These are phyloP conservation scores for Pandemis cinnamomeana DNA, from an alignment of 2,888 invertebrate species.

Conservation along the genomic window DNA sequence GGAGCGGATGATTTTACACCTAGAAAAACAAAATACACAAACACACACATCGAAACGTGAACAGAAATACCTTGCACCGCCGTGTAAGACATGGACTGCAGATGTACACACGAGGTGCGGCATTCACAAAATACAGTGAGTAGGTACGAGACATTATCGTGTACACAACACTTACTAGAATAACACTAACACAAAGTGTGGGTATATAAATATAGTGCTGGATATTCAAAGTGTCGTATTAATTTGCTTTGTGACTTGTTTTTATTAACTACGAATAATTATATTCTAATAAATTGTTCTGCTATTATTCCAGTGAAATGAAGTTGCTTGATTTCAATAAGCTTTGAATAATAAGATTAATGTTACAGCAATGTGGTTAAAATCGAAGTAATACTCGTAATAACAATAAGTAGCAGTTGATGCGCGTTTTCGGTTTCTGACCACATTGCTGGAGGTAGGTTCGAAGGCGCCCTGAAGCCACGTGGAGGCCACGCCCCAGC, in stretches of 20 bases:
- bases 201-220: conserved; percentile 25
- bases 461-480: conserved; percentile 73
- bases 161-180: conserved; percentile 19
- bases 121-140: conserved; percentile 19
- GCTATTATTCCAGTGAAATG: background rate
- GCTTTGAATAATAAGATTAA: conserved; percentile 1
- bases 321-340: background rate
- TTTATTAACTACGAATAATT: conserved; percentile 21
- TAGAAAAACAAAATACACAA: conserved; percentile 80
- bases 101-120: conserved; percentile 24
- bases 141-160: conserved; percentile 13
- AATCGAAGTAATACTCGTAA: conserved; percentile 17
- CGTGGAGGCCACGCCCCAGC: conserved; percentile 48
- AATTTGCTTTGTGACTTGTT: conserved; percentile 34
- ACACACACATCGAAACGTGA: conserved; percentile 73
- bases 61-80: conserved; percentile 67
- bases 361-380: conserved; percentile 5
- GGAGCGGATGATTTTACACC: conserved; percentile 84
- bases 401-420: background rate
- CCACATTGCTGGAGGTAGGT: conserved; percentile 60
- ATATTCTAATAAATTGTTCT: conserved; percentile 9
- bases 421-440: conserved; percentile 36
- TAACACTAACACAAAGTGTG: conserved; percentile 39
- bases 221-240: conserved; percentile 29
- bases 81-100: conserved; percentile 40